phyloP scores from a whole-genome alignment of 1,140 invertebrate species.

The Metopolophium dirhodum region DNA sequence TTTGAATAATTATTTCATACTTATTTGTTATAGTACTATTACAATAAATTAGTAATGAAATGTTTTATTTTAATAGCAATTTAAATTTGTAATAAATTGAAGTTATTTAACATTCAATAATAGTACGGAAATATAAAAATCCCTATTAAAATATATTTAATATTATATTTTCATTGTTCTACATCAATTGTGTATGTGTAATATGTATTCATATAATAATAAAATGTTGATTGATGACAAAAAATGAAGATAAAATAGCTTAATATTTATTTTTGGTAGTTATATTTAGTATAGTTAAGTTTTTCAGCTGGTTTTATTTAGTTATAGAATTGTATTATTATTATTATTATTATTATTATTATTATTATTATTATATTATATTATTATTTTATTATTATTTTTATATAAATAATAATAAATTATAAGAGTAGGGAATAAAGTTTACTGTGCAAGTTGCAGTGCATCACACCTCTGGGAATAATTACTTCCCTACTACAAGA shows the following conservation, averaged over 20 bases:
- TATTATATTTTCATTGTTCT: constrained; percentile 11
- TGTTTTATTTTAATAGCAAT: background rate
- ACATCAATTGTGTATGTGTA: constrained; percentile 2
- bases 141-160: background rate
- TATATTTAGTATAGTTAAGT: constrained; percentile 42
- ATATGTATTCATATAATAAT: background rate
- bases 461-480: constrained; percentile 37
- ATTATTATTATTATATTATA: background rate
- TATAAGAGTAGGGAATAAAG: constrained; percentile 10
- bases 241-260: background rate
- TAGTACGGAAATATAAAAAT: background rate
- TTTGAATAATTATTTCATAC: background rate
- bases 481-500: constrained; percentile 22
- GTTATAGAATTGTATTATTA: background rate
- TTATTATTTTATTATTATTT: constrained; percentile 2
- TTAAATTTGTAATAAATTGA: background rate
- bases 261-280: background rate
- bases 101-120: background rate
- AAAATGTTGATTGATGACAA: background rate
- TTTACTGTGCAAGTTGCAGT: constrained; percentile 27
- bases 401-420: constrained; percentile 34
- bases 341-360: background rate
- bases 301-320: constrained; percentile 25
- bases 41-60: background rate
- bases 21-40: background rate